A percentile compares a stretch with the other conserved stretches of the same genome.
Evolutionary conservation across 2,113 vertebrate species (phyloP).

Genomic region (Poicephalus gulielmi): DNA sequence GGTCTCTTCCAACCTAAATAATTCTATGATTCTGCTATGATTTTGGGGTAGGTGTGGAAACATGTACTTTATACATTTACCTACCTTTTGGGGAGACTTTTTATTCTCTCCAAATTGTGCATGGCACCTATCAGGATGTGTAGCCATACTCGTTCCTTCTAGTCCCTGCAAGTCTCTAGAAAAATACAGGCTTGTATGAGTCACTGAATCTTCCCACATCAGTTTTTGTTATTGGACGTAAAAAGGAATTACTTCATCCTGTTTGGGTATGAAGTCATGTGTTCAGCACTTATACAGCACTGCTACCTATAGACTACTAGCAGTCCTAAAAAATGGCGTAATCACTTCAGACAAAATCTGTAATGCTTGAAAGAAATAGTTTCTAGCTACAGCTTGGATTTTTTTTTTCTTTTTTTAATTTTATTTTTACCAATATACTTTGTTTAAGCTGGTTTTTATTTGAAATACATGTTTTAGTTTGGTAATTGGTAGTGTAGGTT

Average conservation of each 20-base stretch:
- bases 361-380: background rate
- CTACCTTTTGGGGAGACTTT: background rate
- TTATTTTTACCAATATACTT: background rate
- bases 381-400: background rate
- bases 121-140: background rate
- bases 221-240: background rate
- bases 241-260: background rate
- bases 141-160: background rate
- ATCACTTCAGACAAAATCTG: background rate
- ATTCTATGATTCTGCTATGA: background rate
- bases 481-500: background rate
- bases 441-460: background rate
- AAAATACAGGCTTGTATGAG: background rate
- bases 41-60: background rate
- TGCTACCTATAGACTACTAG: background rate
- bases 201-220: background rate
- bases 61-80: background rate
- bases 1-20: background rate
- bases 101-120: background rate
- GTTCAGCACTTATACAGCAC: background rate
- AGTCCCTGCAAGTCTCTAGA: background rate
- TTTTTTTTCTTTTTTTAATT: background rate
- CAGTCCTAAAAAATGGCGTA: background rate
- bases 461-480: background rate
- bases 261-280: background rate